These are phyloP conservation scores for Ophion ellenae DNA, from an alignment of 2,888 invertebrate genomes.

Conservation along the genomic window DNA sequence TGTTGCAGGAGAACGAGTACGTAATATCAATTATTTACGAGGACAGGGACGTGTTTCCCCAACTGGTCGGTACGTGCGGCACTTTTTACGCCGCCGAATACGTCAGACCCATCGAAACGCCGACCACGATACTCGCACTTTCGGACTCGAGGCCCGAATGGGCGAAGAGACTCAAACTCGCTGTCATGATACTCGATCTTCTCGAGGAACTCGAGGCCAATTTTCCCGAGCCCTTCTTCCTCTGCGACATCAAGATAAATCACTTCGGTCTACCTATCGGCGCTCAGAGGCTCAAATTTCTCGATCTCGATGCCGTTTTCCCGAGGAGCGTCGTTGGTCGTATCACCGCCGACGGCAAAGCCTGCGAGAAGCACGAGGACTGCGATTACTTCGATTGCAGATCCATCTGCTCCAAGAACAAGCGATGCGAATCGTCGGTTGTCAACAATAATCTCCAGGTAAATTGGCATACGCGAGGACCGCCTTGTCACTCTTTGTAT, in stretches of 20 bases:
- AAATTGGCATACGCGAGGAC: neutral
- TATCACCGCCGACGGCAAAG: conserved; percentile 83
- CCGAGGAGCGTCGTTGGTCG: conserved; percentile 85
- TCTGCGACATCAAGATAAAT: conserved; percentile 89
- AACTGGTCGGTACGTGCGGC: conserved; percentile 87
- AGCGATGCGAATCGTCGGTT: conserved; percentile 85
- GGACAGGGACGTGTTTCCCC: conserved; percentile 87
- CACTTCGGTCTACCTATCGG: conserved; percentile 87
- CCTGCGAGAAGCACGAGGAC: conserved; percentile 86
- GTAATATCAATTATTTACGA: conserved; percentile 86
- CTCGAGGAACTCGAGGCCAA: conserved; percentile 86
- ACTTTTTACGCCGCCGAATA: conserved; percentile 88
- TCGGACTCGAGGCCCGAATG: conserved; percentile 86
- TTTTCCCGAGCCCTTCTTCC: conserved; percentile 86
- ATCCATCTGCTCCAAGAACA: conserved; percentile 86
- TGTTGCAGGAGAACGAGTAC: conserved; percentile 89
- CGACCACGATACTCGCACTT: conserved; percentile 85
- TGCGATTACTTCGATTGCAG: conserved; percentile 89
- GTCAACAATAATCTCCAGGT: conserved; percentile 87
- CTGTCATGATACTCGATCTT: conserved; percentile 87
- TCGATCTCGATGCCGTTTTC: conserved; percentile 88
- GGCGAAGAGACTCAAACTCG: conserved; percentile 85
- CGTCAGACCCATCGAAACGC: conserved; percentile 85
- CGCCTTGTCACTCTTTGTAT: too few species aligned
- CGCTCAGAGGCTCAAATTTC: conserved; percentile 85